Base-by-base conservation (phyloP, 2,888 invertebrate genomes). In the Tetragonula carbonaria region DNA sequence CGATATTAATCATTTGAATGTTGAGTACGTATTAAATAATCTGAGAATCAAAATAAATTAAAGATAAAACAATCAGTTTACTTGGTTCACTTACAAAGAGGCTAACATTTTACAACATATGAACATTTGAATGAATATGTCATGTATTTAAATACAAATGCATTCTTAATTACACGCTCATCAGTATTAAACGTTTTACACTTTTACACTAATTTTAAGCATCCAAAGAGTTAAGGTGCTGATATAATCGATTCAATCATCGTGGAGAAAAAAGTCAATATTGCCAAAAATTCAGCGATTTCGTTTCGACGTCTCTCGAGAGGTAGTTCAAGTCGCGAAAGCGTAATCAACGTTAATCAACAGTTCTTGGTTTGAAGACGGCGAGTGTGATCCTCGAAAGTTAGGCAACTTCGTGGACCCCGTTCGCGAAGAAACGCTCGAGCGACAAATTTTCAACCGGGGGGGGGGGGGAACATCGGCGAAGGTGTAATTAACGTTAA, bases 401-500 rank as follows among this genome's bases (percentile, higher is more conserved):
- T 81, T 65, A 33, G 21, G 70, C 33, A 72, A 81, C 72, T 78
- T 72, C 59, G 51, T 66, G 65, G 71, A 77, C 77, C 55, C 77
- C 55, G 23, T 33, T 45, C 28, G 50, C 73, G 78, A 67, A 79
- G 74, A 67, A 74, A 67, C 57, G 74, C 21, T 59, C 55, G 14
- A 23, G 51, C 33, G 62, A 78, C 66, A 51, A 78, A 81, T 72
- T 81, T 72, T 62, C 51, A 28, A 28, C 28, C 28, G 28, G 28
- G 28, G 28, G 28, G 28, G 28, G 28, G 28, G 28, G 28, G 71
- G 51, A 71, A 59, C 71, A 65, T 33, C 51, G 13, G 21, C 16
- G 57, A 23, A 66, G 71, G 51, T 70, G 57, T 66, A 66, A 78
- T 80, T 80, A 80, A 78, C 78, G 80, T 80, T 78, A 72, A 80